Conservation (phyloP, 92 coral and sea anemone genomes). For the Epizoanthus illoricatus region DNA sequence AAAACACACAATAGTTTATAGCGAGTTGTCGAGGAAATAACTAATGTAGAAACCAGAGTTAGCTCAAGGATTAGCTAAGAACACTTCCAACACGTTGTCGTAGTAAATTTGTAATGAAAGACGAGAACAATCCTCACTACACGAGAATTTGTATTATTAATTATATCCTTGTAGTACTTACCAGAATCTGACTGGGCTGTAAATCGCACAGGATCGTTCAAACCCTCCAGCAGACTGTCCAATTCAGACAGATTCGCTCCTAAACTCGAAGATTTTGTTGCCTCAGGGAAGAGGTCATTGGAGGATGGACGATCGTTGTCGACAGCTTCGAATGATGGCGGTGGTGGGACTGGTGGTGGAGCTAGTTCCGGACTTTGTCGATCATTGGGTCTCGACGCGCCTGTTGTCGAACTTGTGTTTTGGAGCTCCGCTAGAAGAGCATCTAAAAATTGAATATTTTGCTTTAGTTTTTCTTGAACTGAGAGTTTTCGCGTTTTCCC, state of each 20-base stretch:
- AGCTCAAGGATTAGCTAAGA: neutral
- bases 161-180: neutral
- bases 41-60: neutral
- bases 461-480: slow-evolving; percentile 81
- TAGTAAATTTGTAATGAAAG: neutral
- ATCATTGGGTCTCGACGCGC: slow-evolving; percentile 55
- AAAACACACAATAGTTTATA: neutral
- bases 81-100: slow-evolving; percentile 5
- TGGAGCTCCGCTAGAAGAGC: slow-evolving; percentile 89
- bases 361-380: slow-evolving; percentile 79
- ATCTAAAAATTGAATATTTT: slow-evolving; percentile 93
- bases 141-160: too few species aligned
- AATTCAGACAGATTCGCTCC: slow-evolving; percentile 93
- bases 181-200: slow-evolving; percentile 44
- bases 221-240: slow-evolving; percentile 88
- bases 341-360: slow-evolving; percentile 93
- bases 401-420: slow-evolving; percentile 68
- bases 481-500: slow-evolving; percentile 79
- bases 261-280: slow-evolving; percentile 71
- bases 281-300: slow-evolving; percentile 60
- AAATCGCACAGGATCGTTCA: slow-evolving; percentile 69
- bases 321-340: slow-evolving; percentile 79
- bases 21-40: slow-evolving; percentile 8
- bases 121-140: neutral
- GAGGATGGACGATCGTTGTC: slow-evolving; percentile 55